Base-by-base conservation (phyloP, 2,888 invertebrate genomes). In the Odontomyia ornata region DNA sequence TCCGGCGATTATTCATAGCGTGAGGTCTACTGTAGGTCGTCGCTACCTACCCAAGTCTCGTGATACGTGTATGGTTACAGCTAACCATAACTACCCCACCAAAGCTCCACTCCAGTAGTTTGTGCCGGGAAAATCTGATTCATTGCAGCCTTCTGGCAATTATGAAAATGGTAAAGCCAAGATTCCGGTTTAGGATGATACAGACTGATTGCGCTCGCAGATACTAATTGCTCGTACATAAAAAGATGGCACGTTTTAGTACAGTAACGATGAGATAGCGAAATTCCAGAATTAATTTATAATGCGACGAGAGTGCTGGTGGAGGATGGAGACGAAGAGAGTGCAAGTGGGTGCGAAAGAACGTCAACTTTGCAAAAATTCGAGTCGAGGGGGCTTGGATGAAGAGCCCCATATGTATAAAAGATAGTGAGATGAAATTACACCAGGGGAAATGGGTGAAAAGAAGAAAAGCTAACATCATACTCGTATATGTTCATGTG, bases 31-130 rank as follows among this genome's bases (percentile, higher is more conserved):
- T 43, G 36, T 67, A 28, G 67, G 67, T 67, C 30, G 18, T 43
- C 43, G 67, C 21, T 67, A 67, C 36, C 67, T 43, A 43, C 7
- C 21, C 64, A n/a, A 67, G 67, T 67, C 67, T 67, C 67, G 67
- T 67, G 67, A 67, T 67, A 18, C 64, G 18, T 60, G 1, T 9
- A n/a, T 43, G 43, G 15, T 23, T 18, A 18, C 18, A 43, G 21
- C 43, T 25, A 2, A 23, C 57, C 21, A 23, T 60, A 23, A 25
- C 18, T 23, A 23, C 3, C 13, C 36, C 52, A n/a, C 18, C 15
- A 15, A n/a, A 18, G n/a, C 13, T 52, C 52, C 52, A 2, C 4
- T 13, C 13, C 52, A 15, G n/a, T n/a, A n/a, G n/a, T n/a, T 13
- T 18, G 15, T 15, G 5, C 52, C 13, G 52, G 18, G 18, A 18